These are phyloP conservation scores for Alouatta palliata DNA, from an alignment of 2,113 vertebrate genomes.

Conservation along the genomic window DNA sequence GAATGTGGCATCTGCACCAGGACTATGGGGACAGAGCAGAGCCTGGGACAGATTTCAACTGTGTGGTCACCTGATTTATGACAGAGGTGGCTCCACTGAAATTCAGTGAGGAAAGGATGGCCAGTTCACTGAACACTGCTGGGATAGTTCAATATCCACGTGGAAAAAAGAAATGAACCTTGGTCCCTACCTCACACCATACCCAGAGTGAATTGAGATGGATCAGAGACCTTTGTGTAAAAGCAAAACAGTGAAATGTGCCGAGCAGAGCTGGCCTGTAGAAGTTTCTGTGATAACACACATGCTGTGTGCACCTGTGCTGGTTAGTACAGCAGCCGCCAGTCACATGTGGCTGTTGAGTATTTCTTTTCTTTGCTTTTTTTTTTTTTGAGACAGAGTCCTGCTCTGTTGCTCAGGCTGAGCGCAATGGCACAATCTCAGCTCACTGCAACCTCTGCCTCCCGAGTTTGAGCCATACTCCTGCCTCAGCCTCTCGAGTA, in stretches of 20 bases:
- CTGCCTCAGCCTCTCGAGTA: no score
- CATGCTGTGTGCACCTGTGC: neutral
- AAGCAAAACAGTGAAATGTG: neutral
- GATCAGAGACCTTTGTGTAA: neutral
- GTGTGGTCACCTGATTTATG: accelerated
- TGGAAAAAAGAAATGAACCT: neutral
- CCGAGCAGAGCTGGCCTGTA: neutral
- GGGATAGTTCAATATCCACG: no score
- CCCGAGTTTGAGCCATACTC: no score
- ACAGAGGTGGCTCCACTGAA: neutral
- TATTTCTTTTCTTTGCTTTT: no score
- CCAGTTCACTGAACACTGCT: no score
- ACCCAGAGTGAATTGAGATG: accelerated
- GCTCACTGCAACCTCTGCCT: no score
- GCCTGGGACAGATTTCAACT: accelerated
- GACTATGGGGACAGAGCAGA: neutral
- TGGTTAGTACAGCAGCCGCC: accelerated
- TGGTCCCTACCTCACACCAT: neutral
- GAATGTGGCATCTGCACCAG: neutral
- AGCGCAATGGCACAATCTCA: no score
- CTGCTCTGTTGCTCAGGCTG: no score
- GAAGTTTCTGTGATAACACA: neutral
- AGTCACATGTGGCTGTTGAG: accelerated
- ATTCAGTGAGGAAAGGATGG: neutral
- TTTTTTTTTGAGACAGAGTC: no score